phyloP scores from a whole-genome alignment of 2,888 invertebrate species.

The Sylvicola cinctus region DNA sequence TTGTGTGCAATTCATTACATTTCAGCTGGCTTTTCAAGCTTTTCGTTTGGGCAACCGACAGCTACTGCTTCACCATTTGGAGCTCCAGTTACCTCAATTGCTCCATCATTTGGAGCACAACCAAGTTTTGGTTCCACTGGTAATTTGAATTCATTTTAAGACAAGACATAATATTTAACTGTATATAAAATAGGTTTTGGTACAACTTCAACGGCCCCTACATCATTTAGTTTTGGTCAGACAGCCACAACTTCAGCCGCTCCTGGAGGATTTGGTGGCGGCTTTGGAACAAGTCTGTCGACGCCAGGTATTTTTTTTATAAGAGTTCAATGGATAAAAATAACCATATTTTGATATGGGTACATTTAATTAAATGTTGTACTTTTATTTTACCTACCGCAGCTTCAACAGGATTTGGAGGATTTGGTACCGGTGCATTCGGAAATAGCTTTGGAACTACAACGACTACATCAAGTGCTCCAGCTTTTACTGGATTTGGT shows the following conservation, averaged over 20 bases:
- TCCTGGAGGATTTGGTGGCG: conserved; percentile 12
- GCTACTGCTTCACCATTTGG: conserved; percentile 13
- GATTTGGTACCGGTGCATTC: conserved; percentile 31
- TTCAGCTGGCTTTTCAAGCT: not conserved
- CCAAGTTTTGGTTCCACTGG: conserved; percentile 5
- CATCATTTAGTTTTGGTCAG: conserved; percentile 2
- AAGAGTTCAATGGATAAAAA: too few species aligned
- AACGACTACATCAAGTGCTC: conserved; percentile 21
- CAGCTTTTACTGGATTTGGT: conserved; percentile 27
- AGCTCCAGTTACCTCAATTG: conserved; percentile 12
- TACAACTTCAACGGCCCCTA: conserved; percentile 14
- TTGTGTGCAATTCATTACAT: too few species aligned
- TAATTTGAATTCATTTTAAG: not conserved
- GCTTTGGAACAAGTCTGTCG: conserved; percentile 21
- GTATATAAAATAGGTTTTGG: conserved; percentile 10
- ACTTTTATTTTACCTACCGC: conserved; percentile 12
- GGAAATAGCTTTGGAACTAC: conserved; percentile 24
- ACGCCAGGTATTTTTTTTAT: too few species aligned
- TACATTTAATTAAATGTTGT: too few species aligned
- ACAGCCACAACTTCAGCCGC: conserved; percentile 12
- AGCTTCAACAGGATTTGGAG: conserved; percentile 26
- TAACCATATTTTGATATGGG: too few species aligned
- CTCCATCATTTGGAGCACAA: conserved; percentile 16
- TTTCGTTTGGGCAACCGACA: conserved; percentile 21
- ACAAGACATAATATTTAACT: conserved; percentile 1